Base-by-base conservation (phyloP, 2,113 vertebrate species). In the Larimichthys crocea region DNA sequence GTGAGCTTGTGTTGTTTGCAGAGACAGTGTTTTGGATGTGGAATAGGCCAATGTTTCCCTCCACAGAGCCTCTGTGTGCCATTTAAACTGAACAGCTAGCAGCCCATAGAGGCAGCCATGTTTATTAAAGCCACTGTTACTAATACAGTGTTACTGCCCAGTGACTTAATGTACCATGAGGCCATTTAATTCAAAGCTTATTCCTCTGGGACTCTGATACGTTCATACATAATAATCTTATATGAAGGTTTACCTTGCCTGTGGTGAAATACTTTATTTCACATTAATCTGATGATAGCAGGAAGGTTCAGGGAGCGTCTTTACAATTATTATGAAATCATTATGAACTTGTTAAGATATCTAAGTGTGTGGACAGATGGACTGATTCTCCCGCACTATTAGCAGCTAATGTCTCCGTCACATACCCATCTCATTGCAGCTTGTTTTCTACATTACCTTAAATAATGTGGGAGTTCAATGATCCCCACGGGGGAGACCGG, bases 31-130 rank as follows among this genome's bases (percentile, higher is more conserved):
- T 80, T 49, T 40, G 26, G 20, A 75, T 80, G 17, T 16, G 42
- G 26, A 74, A 74, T 50, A 67, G 26, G 55, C 46, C 63, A 44
- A 52, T n/a, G 11, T 2, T 56, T 76, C 73, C 65, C 44, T 15
- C 10, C 44, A 40, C 66, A 15, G 64, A 48, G 62, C 70, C 76
- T 74, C 64, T 14, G 24, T 4, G 66, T 60, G 66, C 60, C 35
- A 80, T 76, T 76, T 80, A 76, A 76, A 68, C 26, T 10, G 56
- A 24, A 67, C 48, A 44, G 67, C 31, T 31, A 46, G 35, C 48
- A 46, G 49, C 48, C 35, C 57, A 57, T n/a, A n/a, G 66, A 48
- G 49, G 40, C 49, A 19, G 31, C 31, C 2, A 26, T 31, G 26
- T 64, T 82, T 63, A 56, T 70, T 63, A 69, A 44, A 74, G 63